Base-by-base conservation (phyloP, 2,888 invertebrate species). In the Prosapia bicincta region DNA sequence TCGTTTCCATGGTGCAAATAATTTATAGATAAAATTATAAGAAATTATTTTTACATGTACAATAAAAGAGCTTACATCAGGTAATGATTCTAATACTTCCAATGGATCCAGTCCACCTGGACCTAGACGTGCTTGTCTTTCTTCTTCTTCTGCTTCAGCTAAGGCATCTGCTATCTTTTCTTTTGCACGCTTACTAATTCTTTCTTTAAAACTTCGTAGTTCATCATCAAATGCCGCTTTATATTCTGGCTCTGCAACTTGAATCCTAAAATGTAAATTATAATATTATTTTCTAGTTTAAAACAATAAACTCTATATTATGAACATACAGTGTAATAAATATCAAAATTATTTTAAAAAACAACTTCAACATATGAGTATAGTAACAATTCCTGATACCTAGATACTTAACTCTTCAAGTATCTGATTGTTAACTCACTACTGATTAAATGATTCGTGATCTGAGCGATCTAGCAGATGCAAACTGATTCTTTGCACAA, bases 41-140 rank as follows among this genome's bases (percentile, higher is more conserved):
- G n/a, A n/a, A n/a, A n/a, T n/a, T n/a, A n/a, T n/a, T n/a, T n/a
- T n/a, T n/a, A n/a, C n/a, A n/a, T n/a, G n/a, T n/a, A n/a, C n/a
- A n/a, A n/a, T n/a, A n/a, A n/a, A n/a, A n/a, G n/a, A n/a, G n/a
- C 86, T 85, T 82, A 95, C 95, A 85, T 94, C 92, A 78, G 99
- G 99, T 76, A 99, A 87, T 78, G 92, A 89, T 83, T 98, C 97
- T 83, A 97, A 96, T 0, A 99, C 99, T 87, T 99, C 99, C 3
- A 95, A 90, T 0, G 99, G 99, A 86, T 99, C 99, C 20, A 99
- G 87, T 0, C 99, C 99, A n/a, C 99, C 99, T 0, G 99, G 99
- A 0, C 99, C 98, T 13, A 98, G 86, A 32, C 98, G 88, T 72
- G 92, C 92, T 83, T 94, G 88, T 74, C 91, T 88, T 69, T 76